Percentiles rank a stretch among this genome's conserved stretches.
phyloP scores from a whole-genome alignment of 2,797 vertebrate genomes.

The Helarctos malayanus region DNA sequence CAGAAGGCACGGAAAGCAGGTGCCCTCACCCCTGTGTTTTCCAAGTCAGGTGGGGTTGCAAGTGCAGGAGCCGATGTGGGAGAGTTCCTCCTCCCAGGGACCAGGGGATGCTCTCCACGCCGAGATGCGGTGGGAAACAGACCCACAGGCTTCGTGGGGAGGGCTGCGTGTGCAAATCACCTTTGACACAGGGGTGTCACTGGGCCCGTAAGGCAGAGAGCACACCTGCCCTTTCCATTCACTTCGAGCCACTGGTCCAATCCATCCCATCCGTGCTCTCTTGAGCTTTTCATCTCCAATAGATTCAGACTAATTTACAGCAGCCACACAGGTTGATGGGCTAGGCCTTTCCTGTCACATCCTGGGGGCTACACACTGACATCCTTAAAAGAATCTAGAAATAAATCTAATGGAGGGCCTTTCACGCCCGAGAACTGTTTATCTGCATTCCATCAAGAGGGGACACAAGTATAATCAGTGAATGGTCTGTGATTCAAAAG shows the following conservation, averaged over 20 bases:
- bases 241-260: conserved; percentile 72
- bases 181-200: conserved; percentile 52
- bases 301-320: conserved; percentile 80
- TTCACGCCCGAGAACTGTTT: conserved; percentile 77
- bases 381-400: conserved; percentile 82
- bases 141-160: neutral
- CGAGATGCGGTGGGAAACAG: neutral
- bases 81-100: rapidly evolving
- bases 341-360: conserved; percentile 63
- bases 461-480: conserved; percentile 76
- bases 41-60: neutral
- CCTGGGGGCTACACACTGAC: conserved; percentile 70
- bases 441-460: conserved; percentile 84
- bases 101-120: no score
- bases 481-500: conserved; percentile 71
- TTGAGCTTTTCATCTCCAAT: conserved; percentile 86
- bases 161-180: neutral
- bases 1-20: neutral
- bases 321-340: conserved; percentile 60
- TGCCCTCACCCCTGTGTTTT: rapidly evolving
- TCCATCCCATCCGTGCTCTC: conserved; percentile 83
- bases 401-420: conserved; percentile 80
- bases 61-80: no score
- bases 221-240: conserved; percentile 83
- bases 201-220: conserved; percentile 49